Evolutionary conservation across 2,888 invertebrate species (phyloP), one percentile per base, ranked within the genome.

Genomic region (Leptothorax acervorum): DNA sequence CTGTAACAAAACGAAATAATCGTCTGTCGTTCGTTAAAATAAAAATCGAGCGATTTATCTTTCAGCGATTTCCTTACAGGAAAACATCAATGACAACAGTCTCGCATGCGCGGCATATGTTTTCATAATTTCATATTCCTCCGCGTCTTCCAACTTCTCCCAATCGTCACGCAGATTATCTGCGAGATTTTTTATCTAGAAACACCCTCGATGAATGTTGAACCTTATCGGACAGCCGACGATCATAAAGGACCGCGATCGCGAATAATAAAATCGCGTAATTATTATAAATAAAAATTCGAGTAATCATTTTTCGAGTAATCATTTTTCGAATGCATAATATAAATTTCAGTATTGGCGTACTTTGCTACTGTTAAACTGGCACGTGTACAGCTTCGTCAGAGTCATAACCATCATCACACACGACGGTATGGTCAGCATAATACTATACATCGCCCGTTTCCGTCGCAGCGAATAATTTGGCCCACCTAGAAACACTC

Each of bases 71-170:
- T 35, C 35, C 53, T 66, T 53, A 76, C 76, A 2, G 11, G 1
- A 2, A 51, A 39, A 76, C 3, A 18, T 23, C 15, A 39, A 8
- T 12, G 8, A 5, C 3, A n/a, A 1, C 28, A 28, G 12, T 53
- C 42, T 76, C 4, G 23, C 66, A 5, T 23, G 42, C 2, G 11
- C 28, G 2, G 28, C 76, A 12, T 76, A 66, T 0, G 18, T 28
- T 28, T 66, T 28, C 53, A 76, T 66, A 39, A 76, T 76, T 39
- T 76, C 28, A 12, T 42, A 42, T 18, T 76, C 66, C n/a, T 76
- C 8, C 12, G 8, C 2, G 11, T 3, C 5, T 8, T 76, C 8
- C 18, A 66, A 39, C 39, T 12, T 42, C n/a, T n/a, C 1, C 53
- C 76, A 76, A 53, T 76, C 39, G 39, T 3, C 5, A 18, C 5